Conservation (phyloP, 2,113 vertebrate genomes). For the Myrmecobius fasciatus region DNA sequence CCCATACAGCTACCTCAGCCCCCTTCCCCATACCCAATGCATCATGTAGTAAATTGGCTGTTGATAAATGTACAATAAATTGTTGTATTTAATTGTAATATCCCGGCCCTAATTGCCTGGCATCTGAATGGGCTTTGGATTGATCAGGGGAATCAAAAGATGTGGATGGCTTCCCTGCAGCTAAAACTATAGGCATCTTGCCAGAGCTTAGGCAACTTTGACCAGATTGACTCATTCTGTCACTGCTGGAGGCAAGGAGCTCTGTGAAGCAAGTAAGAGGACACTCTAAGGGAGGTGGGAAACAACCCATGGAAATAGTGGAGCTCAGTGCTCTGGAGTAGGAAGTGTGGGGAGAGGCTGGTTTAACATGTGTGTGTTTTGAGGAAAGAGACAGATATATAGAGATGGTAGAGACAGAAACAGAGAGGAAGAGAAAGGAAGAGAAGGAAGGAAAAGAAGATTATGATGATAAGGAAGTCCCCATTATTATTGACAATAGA, state of each 20-base stretch:
- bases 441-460: too few species aligned
- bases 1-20: background rate
- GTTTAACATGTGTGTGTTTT: background rate
- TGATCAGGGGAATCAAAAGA: background rate
- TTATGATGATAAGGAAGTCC: background rate
- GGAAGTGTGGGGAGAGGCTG: background rate
- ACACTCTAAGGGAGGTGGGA: background rate
- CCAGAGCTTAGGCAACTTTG: background rate
- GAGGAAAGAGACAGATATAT: background rate
- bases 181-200: background rate
- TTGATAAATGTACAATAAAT: background rate
- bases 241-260: background rate
- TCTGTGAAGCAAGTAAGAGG: background rate
- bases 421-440: background rate
- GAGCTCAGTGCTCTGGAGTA: background rate
- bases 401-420: background rate
- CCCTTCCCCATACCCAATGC: background rate
- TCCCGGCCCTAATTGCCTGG: background rate
- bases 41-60: background rate
- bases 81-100: background rate
- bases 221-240: background rate
- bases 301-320: background rate
- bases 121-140: background rate
- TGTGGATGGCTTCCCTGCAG: background rate
- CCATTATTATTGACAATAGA: too few species aligned